These are phyloP conservation scores for Semaprochilodus insignis DNA, from an alignment of 2,797 vertebrate genomes.

Conservation along the genomic window DNA sequence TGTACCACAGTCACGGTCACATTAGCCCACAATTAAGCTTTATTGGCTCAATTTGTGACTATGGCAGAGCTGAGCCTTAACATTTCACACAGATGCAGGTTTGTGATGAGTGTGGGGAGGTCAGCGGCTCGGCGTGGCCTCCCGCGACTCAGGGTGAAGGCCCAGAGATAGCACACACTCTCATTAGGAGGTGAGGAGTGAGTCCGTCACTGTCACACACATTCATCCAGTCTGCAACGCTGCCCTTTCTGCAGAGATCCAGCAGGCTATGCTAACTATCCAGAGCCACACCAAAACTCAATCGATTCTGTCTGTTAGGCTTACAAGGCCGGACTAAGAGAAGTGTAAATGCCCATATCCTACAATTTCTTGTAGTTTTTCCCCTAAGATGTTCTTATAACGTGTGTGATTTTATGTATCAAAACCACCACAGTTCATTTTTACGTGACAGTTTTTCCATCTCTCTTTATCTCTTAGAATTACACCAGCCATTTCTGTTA, in stretches of 20 bases:
- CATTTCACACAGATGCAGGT: slow-evolving; percentile 80
- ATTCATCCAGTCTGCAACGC: slow-evolving; percentile 19
- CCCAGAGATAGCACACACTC: slow-evolving; percentile 72
- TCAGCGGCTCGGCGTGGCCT: slow-evolving; percentile 50
- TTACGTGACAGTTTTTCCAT: too few species aligned
- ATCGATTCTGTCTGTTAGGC: not conserved
- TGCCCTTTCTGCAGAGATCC: not conserved
- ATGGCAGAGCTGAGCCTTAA: slow-evolving; percentile 68
- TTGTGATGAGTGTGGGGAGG: slow-evolving; percentile 55
- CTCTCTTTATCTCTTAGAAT: too few species aligned
- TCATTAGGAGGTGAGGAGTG: slow-evolving; percentile 84
- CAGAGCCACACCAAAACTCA: not conserved
- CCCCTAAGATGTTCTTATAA: too few species aligned
- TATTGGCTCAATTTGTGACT: slow-evolving; percentile 69
- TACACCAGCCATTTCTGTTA: too few species aligned
- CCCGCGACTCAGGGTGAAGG: slow-evolving; percentile 38
- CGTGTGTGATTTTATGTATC: too few species aligned
- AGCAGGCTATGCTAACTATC: not conserved
- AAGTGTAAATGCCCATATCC: not conserved
- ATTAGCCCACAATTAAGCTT: slow-evolving; percentile 40
- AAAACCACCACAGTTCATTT: too few species aligned
- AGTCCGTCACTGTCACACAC: slow-evolving; percentile 66
- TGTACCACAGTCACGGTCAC: not conserved
- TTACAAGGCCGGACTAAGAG: not conserved
- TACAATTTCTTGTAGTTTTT: too few species aligned